Percentiles rank a stretch among this genome's conserved stretches.
Conservation (phyloP, 2,888 invertebrate genomes). For the Cantharis flavilabris region DNA sequence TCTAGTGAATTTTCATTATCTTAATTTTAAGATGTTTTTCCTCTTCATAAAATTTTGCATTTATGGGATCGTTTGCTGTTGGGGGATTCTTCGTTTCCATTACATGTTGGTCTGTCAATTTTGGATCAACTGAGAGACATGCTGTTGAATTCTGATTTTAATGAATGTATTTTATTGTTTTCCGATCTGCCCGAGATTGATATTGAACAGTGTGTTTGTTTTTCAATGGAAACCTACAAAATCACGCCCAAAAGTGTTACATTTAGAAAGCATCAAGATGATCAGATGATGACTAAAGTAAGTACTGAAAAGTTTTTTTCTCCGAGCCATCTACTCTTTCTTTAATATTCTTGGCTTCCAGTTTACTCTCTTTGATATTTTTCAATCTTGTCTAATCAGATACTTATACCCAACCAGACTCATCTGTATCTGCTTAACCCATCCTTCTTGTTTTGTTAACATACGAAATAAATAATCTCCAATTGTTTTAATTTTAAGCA, state of each 20-base stretch:
- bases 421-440: too few relatives aligned
- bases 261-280: conserved; percentile 75
- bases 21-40: conserved; percentile 85
- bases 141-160: conserved; percentile 89
- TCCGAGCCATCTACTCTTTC: too few relatives aligned
- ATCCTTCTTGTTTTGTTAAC: too few relatives aligned
- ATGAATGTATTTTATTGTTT: conserved; percentile 96
- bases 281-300: neutral
- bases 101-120: conserved; percentile 93
- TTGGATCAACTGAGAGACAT: conserved; percentile 84
- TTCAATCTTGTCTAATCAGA: too few relatives aligned
- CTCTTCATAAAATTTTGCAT: conserved; percentile 95
- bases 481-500: conserved; percentile 59
- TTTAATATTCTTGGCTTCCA: too few relatives aligned
- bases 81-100: conserved; percentile 90
- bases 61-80: conserved; percentile 96
- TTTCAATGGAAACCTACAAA: conserved; percentile 84
- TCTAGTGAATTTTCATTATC: neutral
- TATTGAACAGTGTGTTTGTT: conserved; percentile 88
- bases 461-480: too few relatives aligned
- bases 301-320: neutral
- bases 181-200: conserved; percentile 98
- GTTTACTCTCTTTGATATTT: too few relatives aligned
- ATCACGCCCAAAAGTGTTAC: conserved; percentile 88
- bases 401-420: too few relatives aligned